Evolutionary conservation across 2,797 vertebrate genomes (phyloP), one percentile per base, ranked within the genome.

Genomic region (Prionace glauca): DNA sequence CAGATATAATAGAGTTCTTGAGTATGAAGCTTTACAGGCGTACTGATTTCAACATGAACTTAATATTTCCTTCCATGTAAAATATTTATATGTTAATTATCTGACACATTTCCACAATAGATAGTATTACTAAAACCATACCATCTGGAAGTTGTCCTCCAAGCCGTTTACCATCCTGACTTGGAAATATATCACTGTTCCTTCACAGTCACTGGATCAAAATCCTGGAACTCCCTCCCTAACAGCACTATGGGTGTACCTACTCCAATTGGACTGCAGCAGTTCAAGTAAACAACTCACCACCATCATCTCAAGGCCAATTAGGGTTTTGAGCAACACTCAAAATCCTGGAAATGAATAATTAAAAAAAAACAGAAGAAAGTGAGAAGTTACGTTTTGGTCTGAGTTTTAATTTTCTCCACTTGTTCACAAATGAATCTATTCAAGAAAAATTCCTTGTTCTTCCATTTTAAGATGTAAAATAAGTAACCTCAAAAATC

Each of bases 61-160:
- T 32, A 36, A 93, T 67, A 20, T 26, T 72, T 93, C 72, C 36
- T 94, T 71, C 69, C 7, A 94, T 65, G 32, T n/a, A 18, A 50
- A 10, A 50, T 50, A 72, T 72, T 71, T 94, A 12, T 56, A 50
- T n/a, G 56, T 95, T 95, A 29, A 77, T 16, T 77, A n/a, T 84
- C 36, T 95, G 71, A 77, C 72, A 32, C 2, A 77, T 77, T 77
- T 95, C 60, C 67, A 95, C 71, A 56, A 95, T 95, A 29, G 69
- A 95, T 94, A 71, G 41, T 41, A 93, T 69, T 65, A 92, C 45
- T 60, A 88, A 56, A 56, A 56, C 50, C 50, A 56, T 7, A 56
- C 50, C 50, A 56, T 56, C 50, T 56, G 50, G 50, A 56, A 56
- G 50, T 56, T 56, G 3, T 56, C 50, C 50, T 56, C 50, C 50